phyloP scores from a whole-genome alignment of 1,140 invertebrate species.

The Megalopta genalis region DNA sequence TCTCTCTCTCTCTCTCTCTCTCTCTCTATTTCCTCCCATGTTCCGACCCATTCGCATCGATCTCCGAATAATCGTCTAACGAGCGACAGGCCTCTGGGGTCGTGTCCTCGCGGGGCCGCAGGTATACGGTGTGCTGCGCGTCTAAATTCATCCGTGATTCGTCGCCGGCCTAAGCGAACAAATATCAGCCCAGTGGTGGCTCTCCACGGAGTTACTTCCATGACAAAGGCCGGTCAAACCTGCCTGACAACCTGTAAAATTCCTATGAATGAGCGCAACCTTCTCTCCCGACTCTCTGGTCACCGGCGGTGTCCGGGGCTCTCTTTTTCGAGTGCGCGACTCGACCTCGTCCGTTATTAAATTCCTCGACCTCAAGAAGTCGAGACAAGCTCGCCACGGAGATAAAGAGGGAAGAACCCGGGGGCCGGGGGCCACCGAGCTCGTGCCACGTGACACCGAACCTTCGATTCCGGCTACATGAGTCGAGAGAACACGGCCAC shows the following conservation, averaged over 20 bases:
- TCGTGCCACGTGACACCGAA: constrained; percentile 49
- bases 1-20: background rate
- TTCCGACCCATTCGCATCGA: constrained; percentile 9
- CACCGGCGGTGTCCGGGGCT: constrained; percentile 45
- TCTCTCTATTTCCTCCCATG: background rate
- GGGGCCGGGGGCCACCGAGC: constrained; percentile 2
- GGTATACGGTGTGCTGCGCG: constrained; percentile 23
- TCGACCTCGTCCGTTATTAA: constrained; percentile 67
- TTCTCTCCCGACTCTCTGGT: constrained; percentile 59
- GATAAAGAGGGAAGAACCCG: constrained; percentile 13
- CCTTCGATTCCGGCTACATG: constrained; percentile 22
- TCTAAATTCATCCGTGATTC: constrained; percentile 64
- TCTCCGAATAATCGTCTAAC: constrained; percentile 11
- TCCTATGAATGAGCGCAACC: constrained; percentile 75
- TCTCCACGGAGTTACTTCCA: constrained; percentile 59
- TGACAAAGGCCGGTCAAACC: constrained; percentile 74
- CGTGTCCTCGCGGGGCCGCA: constrained; percentile 12
- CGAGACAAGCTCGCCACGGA: constrained; percentile 1
- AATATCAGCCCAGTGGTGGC: constrained; percentile 35
- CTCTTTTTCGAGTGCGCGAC: constrained; percentile 44
- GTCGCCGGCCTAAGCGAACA: constrained; percentile 43
- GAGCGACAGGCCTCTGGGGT: constrained; percentile 8
- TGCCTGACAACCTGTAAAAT: constrained; percentile 76
- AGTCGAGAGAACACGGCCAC: background rate
- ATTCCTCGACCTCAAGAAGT: constrained; percentile 65